Conservation (phyloP, 2,797 vertebrate species). For the Lacerta viridis region DNA sequence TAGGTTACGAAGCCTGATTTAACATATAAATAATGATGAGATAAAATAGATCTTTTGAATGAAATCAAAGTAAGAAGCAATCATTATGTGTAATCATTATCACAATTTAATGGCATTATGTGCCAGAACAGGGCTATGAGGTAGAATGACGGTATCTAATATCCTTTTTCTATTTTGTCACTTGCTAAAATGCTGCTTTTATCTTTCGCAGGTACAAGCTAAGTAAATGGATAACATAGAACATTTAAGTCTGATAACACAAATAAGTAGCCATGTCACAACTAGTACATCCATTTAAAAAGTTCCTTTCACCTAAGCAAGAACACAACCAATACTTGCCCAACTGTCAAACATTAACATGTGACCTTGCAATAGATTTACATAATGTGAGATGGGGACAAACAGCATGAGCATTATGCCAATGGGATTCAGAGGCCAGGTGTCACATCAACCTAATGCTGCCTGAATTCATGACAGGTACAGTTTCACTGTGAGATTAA, state of each 20-base stretch:
- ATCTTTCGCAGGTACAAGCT: not conserved
- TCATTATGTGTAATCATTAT: constrained; percentile 75
- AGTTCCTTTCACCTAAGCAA: not conserved
- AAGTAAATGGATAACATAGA: not conserved
- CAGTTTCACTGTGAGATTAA: not conserved
- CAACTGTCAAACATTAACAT: not conserved
- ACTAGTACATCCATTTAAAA: not conserved
- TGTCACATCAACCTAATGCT: not conserved
- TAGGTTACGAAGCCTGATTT: constrained; percentile 68
- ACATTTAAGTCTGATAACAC: not conserved
- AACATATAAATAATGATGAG: constrained; percentile 74
- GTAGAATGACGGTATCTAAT: constrained; percentile 49
- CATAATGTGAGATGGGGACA: not conserved
- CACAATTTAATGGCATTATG: constrained; percentile 71
- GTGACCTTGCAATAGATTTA: not conserved
- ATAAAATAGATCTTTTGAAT: constrained; percentile 71
- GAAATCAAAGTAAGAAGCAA: constrained; percentile 72
- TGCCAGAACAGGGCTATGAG: constrained; percentile 48
- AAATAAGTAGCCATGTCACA: not conserved
- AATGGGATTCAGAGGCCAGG: too few species aligned
- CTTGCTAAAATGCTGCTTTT: not conserved
- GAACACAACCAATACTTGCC: not conserved
- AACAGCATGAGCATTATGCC: not conserved
- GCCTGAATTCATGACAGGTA: not conserved
- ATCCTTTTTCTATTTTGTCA: not conserved